Percentiles rank a stretch among this genome's conserved stretches.
These are phyloP conservation scores for Pocota personata DNA, from an alignment of 2,888 invertebrate species.

Conservation along the genomic window DNA sequence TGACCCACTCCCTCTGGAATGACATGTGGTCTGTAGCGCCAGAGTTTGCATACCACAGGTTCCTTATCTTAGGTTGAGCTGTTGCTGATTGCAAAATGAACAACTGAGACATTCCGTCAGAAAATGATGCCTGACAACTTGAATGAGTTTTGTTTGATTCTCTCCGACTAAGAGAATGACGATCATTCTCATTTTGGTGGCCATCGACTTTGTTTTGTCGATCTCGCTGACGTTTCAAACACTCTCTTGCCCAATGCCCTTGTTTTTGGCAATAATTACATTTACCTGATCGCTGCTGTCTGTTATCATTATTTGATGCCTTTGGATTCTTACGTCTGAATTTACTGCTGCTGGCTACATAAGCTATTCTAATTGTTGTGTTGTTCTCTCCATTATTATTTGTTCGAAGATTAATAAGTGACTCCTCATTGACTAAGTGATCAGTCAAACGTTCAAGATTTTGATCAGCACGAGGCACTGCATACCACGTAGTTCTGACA, in stretches of 20 bases:
- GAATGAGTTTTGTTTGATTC: slow-evolving; percentile 2
- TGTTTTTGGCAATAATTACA: too few relatives aligned
- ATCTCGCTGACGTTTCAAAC: slow-evolving; percentile 45
- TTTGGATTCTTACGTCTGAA: slow-evolving; percentile 63
- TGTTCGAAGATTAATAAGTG: slow-evolving; percentile 23
- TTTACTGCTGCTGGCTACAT: slow-evolving; percentile 55
- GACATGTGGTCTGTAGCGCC: too few relatives aligned
- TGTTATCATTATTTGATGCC: slow-evolving; percentile 5
- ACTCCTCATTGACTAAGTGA: too few relatives aligned
- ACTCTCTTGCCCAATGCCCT: too few relatives aligned
- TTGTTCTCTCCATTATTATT: background rate
- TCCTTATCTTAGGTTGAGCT: too few relatives aligned
- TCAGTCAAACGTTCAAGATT: too few relatives aligned
- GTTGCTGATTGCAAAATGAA: slow-evolving; percentile 39
- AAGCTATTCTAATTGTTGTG: slow-evolving; percentile 60
- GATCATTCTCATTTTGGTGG: slow-evolving; percentile 42
- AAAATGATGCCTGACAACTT: background rate
- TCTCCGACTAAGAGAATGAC: too few relatives aligned
- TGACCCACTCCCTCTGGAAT: slow-evolving; percentile 39
- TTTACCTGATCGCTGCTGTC: slow-evolving; percentile 40
- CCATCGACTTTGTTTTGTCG: slow-evolving; percentile 42
- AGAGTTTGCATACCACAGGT: too few relatives aligned
- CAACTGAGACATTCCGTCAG: slow-evolving; percentile 25
- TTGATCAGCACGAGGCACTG: too few relatives aligned
- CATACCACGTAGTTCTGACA: too few relatives aligned